These are phyloP conservation scores for Oryctes rhinoceros DNA, from an alignment of 1,140 invertebrate genomes.

Conservation along the genomic window DNA sequence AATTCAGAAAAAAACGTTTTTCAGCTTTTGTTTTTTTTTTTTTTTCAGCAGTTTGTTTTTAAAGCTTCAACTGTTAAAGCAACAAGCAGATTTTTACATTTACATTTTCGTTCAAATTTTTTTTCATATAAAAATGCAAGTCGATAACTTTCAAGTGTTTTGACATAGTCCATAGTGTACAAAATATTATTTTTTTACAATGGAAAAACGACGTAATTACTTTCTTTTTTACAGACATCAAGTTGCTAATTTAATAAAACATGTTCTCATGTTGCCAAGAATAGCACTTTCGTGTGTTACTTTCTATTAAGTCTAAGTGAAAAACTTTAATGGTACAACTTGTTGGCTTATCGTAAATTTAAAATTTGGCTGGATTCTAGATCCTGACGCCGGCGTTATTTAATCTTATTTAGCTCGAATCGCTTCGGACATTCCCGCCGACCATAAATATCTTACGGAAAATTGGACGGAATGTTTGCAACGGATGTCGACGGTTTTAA, in stretches of 20 bases:
- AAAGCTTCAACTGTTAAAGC: too few relatives aligned
- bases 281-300: background rate
- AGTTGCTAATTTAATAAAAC: background rate
- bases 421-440: background rate
- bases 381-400: background rate
- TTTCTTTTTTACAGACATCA: background rate
- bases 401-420: conserved; percentile 16
- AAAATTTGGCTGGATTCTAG: background rate
- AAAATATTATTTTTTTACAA: background rate
- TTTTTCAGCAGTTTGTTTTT: too few relatives aligned
- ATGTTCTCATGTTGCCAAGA: background rate
- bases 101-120: too few relatives aligned
- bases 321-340: conserved; percentile 15
- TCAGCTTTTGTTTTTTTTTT: too few relatives aligned
- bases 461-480: background rate
- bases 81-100: too few relatives aligned
- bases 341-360: conserved; percentile 22
- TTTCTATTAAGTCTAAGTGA: background rate
- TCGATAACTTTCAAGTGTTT: too few relatives aligned
- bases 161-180: too few relatives aligned
- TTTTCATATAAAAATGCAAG: too few relatives aligned
- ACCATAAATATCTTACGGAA: conserved; percentile 22
- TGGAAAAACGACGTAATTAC: background rate
- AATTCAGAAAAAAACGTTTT: too few relatives aligned
- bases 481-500: background rate